Percentiles rank a stretch among this genome's conserved stretches.
Conservation (phyloP, 2,797 vertebrate species). For the Adrianichthys oophorus region DNA sequence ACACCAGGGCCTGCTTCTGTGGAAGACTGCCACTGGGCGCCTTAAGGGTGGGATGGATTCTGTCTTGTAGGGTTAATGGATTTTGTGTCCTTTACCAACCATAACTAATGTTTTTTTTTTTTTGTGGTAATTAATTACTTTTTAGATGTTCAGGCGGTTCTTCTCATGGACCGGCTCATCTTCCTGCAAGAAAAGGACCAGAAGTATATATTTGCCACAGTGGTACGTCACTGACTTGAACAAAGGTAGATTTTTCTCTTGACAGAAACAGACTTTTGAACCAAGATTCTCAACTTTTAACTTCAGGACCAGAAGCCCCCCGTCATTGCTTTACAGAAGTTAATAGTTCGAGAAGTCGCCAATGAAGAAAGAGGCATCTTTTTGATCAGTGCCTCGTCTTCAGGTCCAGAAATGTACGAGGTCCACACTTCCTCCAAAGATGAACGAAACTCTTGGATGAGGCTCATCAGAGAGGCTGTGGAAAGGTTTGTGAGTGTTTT, state of each 20-base stretch:
- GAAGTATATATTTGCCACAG: conserved; percentile 92
- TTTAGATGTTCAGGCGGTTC: conserved; percentile 88
- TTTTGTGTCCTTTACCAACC: too few species aligned
- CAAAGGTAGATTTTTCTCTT: not conserved
- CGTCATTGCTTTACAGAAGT: conserved; percentile 91
- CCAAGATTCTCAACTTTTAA: not conserved
- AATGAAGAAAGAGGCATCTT: conserved; percentile 97
- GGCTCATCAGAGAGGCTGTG: conserved; percentile 89
- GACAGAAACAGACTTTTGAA: not conserved
- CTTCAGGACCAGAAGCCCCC: conserved; percentile 94
- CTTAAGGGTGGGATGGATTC: conserved; percentile 84
- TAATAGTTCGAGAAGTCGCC: conserved; percentile 96
- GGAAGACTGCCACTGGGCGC: conserved; percentile 94
- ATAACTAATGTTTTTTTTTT: too few species aligned
- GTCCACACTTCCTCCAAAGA: conserved; percentile 90
- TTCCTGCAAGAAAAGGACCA: conserved; percentile 98
- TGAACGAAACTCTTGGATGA: conserved; percentile 94
- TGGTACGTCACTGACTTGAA: conserved; percentile 76
- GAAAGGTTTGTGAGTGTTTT: conserved; percentile 82
- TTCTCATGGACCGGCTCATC: conserved; percentile 89
- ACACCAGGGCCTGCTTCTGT: conserved; percentile 87
- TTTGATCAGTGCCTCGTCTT: conserved; percentile 90
- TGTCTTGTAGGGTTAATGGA: too few species aligned
- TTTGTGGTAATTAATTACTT: too few species aligned
- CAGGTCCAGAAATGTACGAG: conserved; percentile 97